phyloP scores from a whole-genome alignment of 2,888 invertebrate species.

The Cactoblastis cactorum region DNA sequence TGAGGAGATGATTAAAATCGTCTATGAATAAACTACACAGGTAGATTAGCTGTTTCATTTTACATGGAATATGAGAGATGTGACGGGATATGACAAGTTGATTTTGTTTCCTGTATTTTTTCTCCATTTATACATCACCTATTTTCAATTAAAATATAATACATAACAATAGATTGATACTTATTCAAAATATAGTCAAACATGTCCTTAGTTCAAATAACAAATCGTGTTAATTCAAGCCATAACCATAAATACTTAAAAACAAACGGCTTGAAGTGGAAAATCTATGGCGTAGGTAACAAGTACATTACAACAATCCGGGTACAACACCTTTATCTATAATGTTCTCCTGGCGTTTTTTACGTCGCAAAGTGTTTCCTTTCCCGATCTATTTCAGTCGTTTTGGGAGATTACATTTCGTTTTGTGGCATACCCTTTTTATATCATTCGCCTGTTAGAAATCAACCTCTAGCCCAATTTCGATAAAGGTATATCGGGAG shows the following conservation, averaged over 20 bases:
- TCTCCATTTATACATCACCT: no score
- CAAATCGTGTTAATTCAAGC: neutral
- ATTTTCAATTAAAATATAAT: no score
- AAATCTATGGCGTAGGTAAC: conserved; percentile 8
- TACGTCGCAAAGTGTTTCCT: conserved; percentile 11
- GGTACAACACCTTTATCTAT: conserved; percentile 11
- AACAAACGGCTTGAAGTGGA: neutral
- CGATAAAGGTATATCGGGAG: conserved; percentile 6
- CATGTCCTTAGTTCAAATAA: neutral
- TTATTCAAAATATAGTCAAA: neutral
- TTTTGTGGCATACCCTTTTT: conserved; percentile 14
- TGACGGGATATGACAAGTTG: neutral
- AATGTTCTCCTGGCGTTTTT: conserved; percentile 12
- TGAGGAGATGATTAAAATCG: conserved; percentile 4
- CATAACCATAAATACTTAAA: neutral
- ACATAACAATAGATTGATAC: no score
- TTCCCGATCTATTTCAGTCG: conserved; percentile 13
- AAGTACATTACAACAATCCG: conserved; percentile 13
- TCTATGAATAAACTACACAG: neutral
- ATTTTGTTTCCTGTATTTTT: no score
- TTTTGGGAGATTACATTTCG: conserved; percentile 15
- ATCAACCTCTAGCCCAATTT: conserved; percentile 10
- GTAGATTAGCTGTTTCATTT: neutral
- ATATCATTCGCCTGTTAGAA: conserved; percentile 12
- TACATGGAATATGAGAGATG: neutral